phyloP scores from a whole-genome alignment of 2,797 vertebrate species.

The Otolemur crassicaudatus region DNA sequence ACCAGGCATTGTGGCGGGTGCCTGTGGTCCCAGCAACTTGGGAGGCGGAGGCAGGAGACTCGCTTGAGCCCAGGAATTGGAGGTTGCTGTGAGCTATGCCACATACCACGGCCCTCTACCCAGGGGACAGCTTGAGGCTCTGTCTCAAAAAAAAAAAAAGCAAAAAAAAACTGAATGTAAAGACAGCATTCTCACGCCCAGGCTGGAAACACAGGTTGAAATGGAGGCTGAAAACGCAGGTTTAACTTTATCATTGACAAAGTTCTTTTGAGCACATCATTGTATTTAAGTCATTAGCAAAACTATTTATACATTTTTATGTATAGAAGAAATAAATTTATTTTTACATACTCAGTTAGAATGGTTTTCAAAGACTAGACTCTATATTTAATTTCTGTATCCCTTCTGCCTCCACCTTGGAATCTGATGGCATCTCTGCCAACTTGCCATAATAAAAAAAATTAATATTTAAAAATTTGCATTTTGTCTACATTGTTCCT shows the following conservation, averaged over 20 bases:
- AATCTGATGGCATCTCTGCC: neutral
- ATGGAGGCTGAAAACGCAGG: neutral
- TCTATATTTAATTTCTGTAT: neutral
- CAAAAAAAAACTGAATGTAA: neutral
- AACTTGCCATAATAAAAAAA: neutral
- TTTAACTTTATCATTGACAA: neutral
- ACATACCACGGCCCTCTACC: too few relatives aligned
- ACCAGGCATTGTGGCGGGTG: too few relatives aligned
- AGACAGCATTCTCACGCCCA: neutral
- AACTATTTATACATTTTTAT: neutral
- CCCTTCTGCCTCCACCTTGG: neutral
- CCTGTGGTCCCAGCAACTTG: too few relatives aligned
- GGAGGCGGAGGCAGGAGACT: too few relatives aligned
- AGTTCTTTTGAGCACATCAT: neutral
- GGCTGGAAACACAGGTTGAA: neutral
- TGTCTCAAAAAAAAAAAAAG: too few relatives aligned
- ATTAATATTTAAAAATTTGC: conserved; percentile 44
- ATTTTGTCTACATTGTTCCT: neutral
- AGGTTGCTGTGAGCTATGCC: too few relatives aligned
- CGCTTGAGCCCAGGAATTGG: too few relatives aligned
- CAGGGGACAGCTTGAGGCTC: too few relatives aligned
- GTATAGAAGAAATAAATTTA: neutral
- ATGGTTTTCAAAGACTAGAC: neutral
- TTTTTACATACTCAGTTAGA: neutral
- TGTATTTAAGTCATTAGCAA: neutral